phyloP scores from a whole-genome alignment of 1,140 invertebrate genomes.

The Tetragonula clypearis region DNA sequence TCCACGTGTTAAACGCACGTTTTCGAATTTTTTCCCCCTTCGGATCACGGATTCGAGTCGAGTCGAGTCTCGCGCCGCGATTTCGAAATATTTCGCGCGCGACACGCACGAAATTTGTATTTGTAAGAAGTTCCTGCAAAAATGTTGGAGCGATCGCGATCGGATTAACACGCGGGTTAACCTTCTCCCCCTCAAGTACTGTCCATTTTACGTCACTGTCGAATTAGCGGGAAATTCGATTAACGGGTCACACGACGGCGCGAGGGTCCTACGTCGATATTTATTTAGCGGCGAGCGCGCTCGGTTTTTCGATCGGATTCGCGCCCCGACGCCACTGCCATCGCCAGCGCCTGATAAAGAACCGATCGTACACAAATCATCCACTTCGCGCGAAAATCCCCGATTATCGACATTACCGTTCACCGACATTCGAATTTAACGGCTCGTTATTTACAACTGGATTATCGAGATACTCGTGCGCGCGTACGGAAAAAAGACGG shows the following conservation, averaged over 20 bases:
- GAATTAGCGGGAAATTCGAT: conserved; percentile 39
- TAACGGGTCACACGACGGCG: conserved; percentile 11
- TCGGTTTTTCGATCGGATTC: background rate
- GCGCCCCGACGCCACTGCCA: background rate
- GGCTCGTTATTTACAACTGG: conserved; percentile 47
- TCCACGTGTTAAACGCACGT: too few relatives aligned
- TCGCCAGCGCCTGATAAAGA: conserved; percentile 34
- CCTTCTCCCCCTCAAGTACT: background rate
- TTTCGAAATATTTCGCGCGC: background rate
- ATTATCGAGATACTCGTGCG: conserved; percentile 31
- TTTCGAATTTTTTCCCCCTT: too few relatives aligned
- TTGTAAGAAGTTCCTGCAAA: too few relatives aligned
- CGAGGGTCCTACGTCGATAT: conserved; percentile 15
- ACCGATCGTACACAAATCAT: conserved; percentile 50
- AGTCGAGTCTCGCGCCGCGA: too few relatives aligned
- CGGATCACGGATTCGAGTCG: too few relatives aligned
- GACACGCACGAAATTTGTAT: too few relatives aligned
- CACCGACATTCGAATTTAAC: conserved; percentile 29
- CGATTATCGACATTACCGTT: conserved; percentile 50
- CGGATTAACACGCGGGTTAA: too few relatives aligned
- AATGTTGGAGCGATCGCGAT: too few relatives aligned
- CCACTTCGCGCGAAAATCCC: conserved; percentile 14
- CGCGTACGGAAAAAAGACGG: background rate
- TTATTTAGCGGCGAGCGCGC: conserved; percentile 10
- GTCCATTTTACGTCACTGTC: background rate